Evolutionary conservation across 2,888 invertebrate species (phyloP), one percentile per base, ranked within the genome.

Genomic region (Cerastis leucographa): DNA sequence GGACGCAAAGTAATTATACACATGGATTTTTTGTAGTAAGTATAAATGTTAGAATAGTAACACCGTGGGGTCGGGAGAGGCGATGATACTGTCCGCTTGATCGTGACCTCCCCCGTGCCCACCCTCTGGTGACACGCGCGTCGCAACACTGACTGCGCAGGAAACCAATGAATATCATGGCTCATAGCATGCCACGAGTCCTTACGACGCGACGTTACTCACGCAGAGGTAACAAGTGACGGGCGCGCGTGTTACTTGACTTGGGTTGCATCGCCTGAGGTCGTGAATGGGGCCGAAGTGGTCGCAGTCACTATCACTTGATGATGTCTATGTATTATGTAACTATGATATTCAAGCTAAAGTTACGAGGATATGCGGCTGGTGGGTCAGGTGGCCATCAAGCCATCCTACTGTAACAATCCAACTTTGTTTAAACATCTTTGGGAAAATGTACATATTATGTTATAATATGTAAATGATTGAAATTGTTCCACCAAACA

Each of bases 1-100:
- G 94, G 95, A 90, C 94, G 91, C 91, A 95, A 95, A 95, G 95
- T 95, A 95, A 95, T 94, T 95, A 95, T 94, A 87, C 89, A 74
- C 84, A 80, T 75, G 87, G 88, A 77, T 87, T 87, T 77, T 87
- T 88, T 76, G 83, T 86, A 80, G 84, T 86, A 88, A 88, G 88
- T 88, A 86, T 88, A 71, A 84, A 70, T 85, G 61, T 85, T 85
- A 84, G 84, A 72, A 66, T 84, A 80, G 76, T 78, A 66, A 46
- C 35, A 49, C 14, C 19, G 44, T 8, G 46, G 12, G 19, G n/a
- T n/a, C 70, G 35, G 78, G 4, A 22, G 14, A 8, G 11, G 40
- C n/a, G 19, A 49, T 17, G 9, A 49, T 19, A 46, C 12, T 2
- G 7, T 12, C 42, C 64, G 42, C 64, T 42, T 17, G 42, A 25